Conservation (phyloP, 2,888 invertebrate species). For the Ornithoptera priamus region DNA sequence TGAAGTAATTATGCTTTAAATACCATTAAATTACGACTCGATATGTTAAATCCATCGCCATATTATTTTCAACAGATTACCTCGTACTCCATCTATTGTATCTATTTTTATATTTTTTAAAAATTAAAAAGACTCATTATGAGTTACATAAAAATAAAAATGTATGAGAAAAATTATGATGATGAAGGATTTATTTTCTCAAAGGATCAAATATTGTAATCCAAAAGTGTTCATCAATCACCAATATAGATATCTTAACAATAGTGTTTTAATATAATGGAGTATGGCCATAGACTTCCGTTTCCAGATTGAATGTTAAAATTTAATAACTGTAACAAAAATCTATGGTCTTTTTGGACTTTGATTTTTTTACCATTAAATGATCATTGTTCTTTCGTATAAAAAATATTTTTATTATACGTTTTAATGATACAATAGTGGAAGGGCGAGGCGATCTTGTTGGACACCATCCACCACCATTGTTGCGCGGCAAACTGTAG, state of each 20-base stretch:
- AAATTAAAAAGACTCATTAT: neutral
- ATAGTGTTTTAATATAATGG: too few relatives aligned
- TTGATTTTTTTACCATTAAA: too few relatives aligned
- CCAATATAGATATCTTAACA: too few relatives aligned
- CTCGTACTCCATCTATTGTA: slow-evolving; percentile 38
- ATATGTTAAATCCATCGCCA: slow-evolving; percentile 37
- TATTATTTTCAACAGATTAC: slow-evolving; percentile 34
- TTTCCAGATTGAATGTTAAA: too few relatives aligned
- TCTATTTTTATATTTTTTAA: neutral
- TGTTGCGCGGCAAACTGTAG: slow-evolving; percentile 69
- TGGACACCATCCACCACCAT: slow-evolving; percentile 60
- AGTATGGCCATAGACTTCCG: too few relatives aligned
- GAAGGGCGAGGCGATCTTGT: slow-evolving; percentile 49
- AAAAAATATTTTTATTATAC: neutral
- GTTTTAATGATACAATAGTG: slow-evolving; percentile 44
- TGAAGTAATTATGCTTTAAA: slow-evolving; percentile 32
- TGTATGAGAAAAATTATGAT: neutral
- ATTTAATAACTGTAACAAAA: too few relatives aligned
- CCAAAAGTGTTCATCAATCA: neutral
- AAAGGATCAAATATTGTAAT: slow-evolving; percentile 36
- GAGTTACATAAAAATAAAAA: slow-evolving; percentile 10
- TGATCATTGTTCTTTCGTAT: too few relatives aligned
- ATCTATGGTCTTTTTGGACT: too few relatives aligned
- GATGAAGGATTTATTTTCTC: neutral
- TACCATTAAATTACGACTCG: slow-evolving; percentile 35